Conservation (phyloP, 2,888 invertebrate genomes). For the Plusia festucae region DNA sequence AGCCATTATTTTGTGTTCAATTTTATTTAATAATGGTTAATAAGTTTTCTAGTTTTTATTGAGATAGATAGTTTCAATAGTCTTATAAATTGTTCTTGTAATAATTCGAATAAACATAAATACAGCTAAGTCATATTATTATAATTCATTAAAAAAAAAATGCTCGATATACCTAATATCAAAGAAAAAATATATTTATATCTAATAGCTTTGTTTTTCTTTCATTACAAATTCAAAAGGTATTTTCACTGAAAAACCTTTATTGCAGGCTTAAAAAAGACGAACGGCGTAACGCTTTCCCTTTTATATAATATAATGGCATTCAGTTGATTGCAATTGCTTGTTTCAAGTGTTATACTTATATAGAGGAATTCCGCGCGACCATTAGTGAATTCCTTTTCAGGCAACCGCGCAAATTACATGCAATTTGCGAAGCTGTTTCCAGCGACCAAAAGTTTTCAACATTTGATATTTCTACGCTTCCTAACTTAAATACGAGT, state of each 20-base stretch:
- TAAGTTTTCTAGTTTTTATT: too few relatives aligned
- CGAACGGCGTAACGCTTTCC: slow-evolving; percentile 19
- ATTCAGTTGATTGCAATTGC: slow-evolving; percentile 59
- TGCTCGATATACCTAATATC: too few relatives aligned
- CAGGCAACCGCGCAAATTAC: slow-evolving; percentile 76
- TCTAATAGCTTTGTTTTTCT: not conserved
- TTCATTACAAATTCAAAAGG: not conserved
- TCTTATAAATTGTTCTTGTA: too few relatives aligned
- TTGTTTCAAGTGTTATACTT: slow-evolving; percentile 66
- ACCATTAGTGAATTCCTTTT: slow-evolving; percentile 78
- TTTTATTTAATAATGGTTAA: too few relatives aligned
- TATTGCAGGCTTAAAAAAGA: slow-evolving; percentile 9
- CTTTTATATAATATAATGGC: slow-evolving; percentile 42
- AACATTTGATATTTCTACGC: slow-evolving; percentile 74
- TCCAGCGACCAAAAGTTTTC: slow-evolving; percentile 72
- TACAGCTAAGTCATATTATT: too few relatives aligned
- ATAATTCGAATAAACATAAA: too few relatives aligned
- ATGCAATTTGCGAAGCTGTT: slow-evolving; percentile 78
- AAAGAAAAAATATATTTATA: not conserved
- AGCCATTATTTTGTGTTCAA: too few relatives aligned
- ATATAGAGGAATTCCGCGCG: slow-evolving; percentile 69
- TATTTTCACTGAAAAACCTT: slow-evolving; percentile 3
- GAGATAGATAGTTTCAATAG: too few relatives aligned
- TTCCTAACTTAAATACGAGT: slow-evolving; percentile 55
- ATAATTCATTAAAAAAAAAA: too few relatives aligned